Evolutionary conservation across 2,888 invertebrate species (phyloP), one percentile per base, ranked within the genome.

Genomic region (Melipona beecheii): DNA sequence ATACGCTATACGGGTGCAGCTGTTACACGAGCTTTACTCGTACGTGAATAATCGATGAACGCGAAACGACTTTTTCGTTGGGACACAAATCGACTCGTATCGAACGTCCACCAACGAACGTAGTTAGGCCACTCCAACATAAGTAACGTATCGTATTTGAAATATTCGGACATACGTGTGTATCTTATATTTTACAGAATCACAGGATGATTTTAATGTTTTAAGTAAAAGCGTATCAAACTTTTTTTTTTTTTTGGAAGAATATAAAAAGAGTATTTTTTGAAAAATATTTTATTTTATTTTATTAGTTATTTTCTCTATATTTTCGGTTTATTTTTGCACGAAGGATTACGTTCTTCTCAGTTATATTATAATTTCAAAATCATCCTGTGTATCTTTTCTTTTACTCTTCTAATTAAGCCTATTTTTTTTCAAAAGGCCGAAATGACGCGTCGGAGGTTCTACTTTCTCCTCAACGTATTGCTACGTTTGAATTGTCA

Each of bases 1-100:
- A 86, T 84, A 87, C 85, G 84, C 83, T 84, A 92, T 92, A 92
- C 92, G 92, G 92, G 92, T 83, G 89, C 92, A 90, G 90, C 90
- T 90, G 90, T 90, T 90, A 78, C 83, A 65, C 74, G 64, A 76
- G 69, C 64, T 76, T 78, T 79, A 74, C 75, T 81, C 82, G 79
- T 66, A 79, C 78, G 85, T 75, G 80, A 88, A 87, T 90, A 90
- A 90, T 90, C 89, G 86, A 90, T 89, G 88, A 84, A 72, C 65
- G 75, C 62, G 71, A 56, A 64, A 27, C 72, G 69, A 65, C 52
- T 79, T 78, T 72, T 21, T 52, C 31, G 21, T 27, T 21, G 19
- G 50, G 54, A 43, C 11, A 64, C 36, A 56, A 65, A 70, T 76
- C 52, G 62, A 31, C 65, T 27, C 52, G 11, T 54, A 9, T 24